Base-by-base conservation (phyloP, 2,888 invertebrate species). In the Cephus runcator region DNA sequence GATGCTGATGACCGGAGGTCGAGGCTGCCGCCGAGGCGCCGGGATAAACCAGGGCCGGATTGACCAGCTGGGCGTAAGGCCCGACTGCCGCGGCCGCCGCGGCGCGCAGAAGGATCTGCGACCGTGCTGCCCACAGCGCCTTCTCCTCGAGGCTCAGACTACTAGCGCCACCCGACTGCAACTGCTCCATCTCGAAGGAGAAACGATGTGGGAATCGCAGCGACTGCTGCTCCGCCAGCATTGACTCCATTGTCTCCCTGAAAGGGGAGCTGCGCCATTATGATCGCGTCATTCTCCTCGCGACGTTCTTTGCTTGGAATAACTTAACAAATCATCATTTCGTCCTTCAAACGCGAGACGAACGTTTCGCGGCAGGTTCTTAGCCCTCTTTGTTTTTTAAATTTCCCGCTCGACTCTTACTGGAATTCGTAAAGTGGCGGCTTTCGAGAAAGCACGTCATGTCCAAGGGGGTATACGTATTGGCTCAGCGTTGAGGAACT, bases 241-340 rank as follows among this genome's bases (percentile, higher is more conserved):
- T 96, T 77, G 95, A 95, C 92, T 97, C 97, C 97, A 97, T 97
- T 79, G 97, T 97, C 92, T 97, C 97, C 92, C 97, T 97, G 94
- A 88, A 91, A 91, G 91, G 91, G 85, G 89, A 91, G 87, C 90
- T 90, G 85, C 86, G 88, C 88, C 85, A 90, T 90, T 90, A 90
- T 88, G 88, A 73, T 56, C 31, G 33, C n/a, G 30, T 34, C 34
- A 56, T 34, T 34, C 71, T 34, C 34, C 15, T 69, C 15, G 68
- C 30, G 4, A n/a, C 11, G 34, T 34, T 15, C 30, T 74, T 34
- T 68, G 69, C 73, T 31, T 11, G 23, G 11, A 12, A 34, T 9
- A 9, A 12, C 12, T 11, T 11, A 31, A 0, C 11, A 71, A 71
- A 15, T 23, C 23, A 2, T 56, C 56, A 1, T 1, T 56, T 56